Base-by-base conservation (phyloP, 2,888 invertebrate genomes). In the Cosmorhoe ocellata region DNA sequence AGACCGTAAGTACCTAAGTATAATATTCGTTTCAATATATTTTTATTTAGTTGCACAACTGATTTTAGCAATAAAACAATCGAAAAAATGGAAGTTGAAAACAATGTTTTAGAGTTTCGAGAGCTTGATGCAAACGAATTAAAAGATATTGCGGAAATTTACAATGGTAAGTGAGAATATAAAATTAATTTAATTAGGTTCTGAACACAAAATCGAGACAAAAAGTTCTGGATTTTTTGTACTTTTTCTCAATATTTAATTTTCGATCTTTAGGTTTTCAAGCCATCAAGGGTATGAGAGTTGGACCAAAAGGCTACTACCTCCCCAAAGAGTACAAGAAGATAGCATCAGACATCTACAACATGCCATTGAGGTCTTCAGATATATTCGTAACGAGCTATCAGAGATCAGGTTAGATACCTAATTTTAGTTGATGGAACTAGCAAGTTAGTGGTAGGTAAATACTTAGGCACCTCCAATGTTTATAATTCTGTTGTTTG, bases 371-470 rank as follows among this genome's bases (percentile, higher is more conserved):
- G 0, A 85, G 93, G 43, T 64, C 86, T 0, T 90, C 91, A 65
- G 95, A 95, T 66, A 84, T 92, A n/a, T 94, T 93, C 91, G 91
- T 95, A 1, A 75, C 91, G 0, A 92, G 93, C 0, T 94, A 92
- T 76, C 94, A 94, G 0, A 87, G 95, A 77, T 93, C 94, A 58
- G 94, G 94, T 87, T 27, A 3, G 43, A 39, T 9, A 18, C 2
- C 2, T 18, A 18, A 2, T 5, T 18, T n/a, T n/a, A n/a, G n/a
- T n/a, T n/a, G n/a, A n/a, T n/a, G n/a, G n/a, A n/a, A n/a, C n/a
- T n/a, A n/a, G n/a, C n/a, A n/a, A n/a, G n/a, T n/a, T n/a, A n/a
- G n/a, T n/a, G n/a, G n/a, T n/a, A n/a, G n/a, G n/a, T n/a, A n/a
- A n/a, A n/a, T n/a, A n/a, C n/a, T n/a, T n/a, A n/a, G n/a, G n/a